Conservation (phyloP, 2,113 vertebrate species). For the Rhinopomastus cyanomelas region DNA sequence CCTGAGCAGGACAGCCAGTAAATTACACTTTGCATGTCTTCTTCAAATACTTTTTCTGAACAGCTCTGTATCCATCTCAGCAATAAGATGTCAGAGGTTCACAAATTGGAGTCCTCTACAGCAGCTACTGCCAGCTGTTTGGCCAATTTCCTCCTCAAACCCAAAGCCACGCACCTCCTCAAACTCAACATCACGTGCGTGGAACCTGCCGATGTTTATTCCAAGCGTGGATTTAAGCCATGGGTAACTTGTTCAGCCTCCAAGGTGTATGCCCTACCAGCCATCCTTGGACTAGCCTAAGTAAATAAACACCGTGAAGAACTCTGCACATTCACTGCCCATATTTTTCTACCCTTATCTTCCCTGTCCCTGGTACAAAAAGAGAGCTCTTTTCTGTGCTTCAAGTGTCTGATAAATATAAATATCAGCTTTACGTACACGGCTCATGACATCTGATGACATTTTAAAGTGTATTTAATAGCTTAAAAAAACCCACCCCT, state of each 20-base stretch:
- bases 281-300: background rate
- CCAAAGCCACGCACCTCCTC: background rate
- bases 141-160: background rate
- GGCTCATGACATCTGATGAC: constrained; percentile 29
- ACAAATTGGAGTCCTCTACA: background rate
- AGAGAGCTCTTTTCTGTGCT: constrained; percentile 47
- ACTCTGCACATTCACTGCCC: background rate
- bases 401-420: constrained; percentile 68
- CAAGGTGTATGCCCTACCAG: background rate
- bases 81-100: background rate
- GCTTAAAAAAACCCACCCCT: background rate
- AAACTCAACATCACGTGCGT: too few relatives aligned
- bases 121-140: background rate
- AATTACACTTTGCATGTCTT: constrained; percentile 19
- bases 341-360: constrained; percentile 50
- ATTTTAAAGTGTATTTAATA: constrained; percentile 70
- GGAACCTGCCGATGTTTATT: background rate
- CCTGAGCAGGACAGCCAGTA: background rate
- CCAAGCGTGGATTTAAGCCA: background rate
- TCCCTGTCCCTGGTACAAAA: constrained; percentile 30
- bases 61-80: background rate
- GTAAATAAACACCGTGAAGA: constrained; percentile 55
- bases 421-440: constrained; percentile 52
- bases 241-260: background rate
- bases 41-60: constrained; percentile 1